These are phyloP conservation scores for Boloria euphrosyne DNA, from an alignment of 2,888 invertebrate genomes.

Conservation along the genomic window DNA sequence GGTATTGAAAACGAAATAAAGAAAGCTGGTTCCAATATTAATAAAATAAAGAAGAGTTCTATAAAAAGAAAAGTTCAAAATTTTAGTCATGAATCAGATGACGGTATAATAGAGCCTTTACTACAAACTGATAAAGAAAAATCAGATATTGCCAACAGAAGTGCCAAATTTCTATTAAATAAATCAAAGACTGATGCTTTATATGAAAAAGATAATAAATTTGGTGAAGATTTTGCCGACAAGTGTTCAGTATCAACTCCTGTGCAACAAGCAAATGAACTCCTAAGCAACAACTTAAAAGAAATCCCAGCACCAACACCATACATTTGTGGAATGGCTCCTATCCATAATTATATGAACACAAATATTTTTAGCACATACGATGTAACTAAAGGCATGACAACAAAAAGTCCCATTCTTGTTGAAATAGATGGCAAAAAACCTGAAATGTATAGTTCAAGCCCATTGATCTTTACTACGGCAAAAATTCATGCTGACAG, in stretches of 20 bases:
- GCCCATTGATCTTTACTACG: constrained; percentile 74
- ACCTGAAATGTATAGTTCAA: constrained; percentile 52
- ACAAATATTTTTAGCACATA: constrained; percentile 58
- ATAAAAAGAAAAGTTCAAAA: constrained; percentile 68
- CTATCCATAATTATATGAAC: constrained; percentile 66
- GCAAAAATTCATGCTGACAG: constrained; percentile 73
- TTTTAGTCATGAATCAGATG: constrained; percentile 68
- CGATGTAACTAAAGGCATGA: constrained; percentile 46
- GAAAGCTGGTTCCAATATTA: constrained; percentile 67
- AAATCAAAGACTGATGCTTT: constrained; percentile 69
- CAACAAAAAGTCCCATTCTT: constrained; percentile 60
- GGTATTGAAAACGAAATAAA: constrained; percentile 70
- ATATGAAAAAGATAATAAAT: constrained; percentile 48
- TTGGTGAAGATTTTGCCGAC: constrained; percentile 31
- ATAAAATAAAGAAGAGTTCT: constrained; percentile 73
- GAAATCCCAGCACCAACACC: constrained; percentile 47
- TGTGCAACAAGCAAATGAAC: constrained; percentile 39
- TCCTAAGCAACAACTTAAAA: constrained; percentile 46
- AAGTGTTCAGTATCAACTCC: constrained; percentile 39
- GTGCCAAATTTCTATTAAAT: constrained; percentile 68
- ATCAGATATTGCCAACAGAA: constrained; percentile 54
- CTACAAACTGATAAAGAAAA: constrained; percentile 65
- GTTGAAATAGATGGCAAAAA: constrained; percentile 65
- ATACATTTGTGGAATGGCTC: constrained; percentile 41
- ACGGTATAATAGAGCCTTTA: constrained; percentile 71